Evolutionary conservation across 1,140 invertebrate genomes (phyloP), one percentile per base, ranked within the genome.

Genomic region (Bombus ignitus): DNA sequence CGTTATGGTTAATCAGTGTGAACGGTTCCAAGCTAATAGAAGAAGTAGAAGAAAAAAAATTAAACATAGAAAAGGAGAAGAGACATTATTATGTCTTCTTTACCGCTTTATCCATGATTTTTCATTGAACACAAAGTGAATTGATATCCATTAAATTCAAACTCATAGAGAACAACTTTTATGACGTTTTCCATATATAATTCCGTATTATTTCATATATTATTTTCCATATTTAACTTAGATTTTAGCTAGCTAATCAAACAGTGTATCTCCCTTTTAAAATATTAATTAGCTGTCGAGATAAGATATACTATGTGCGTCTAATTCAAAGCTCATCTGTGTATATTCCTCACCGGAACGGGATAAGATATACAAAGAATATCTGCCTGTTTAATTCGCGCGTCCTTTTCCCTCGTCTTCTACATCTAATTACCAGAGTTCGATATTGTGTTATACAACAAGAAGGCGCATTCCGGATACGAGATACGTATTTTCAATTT

Each of bases 401-500:
- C 28, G n/a, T 44, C n/a, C 28, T 8, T 44, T 28, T 44, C n/a
- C 37, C 25, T n/a, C 47, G 32, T 53, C 25, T 39, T 76, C 37
- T 47, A 28, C 47, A 37, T 79, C 75, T 71, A 44, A 84, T 84
- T 77, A 77, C 32, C 32, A 28, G 35, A 77, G 22, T 25, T 15
- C 62, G 1, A 53, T 25, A n/a, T 32, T 35, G 71, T 42, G 28
- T 62, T 76, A 74, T 71, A 59, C 66, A 62, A 47, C 53, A 10
- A 42, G 37, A 3, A 35, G 66, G 2, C 1, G 28, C 59, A 76
- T 53, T 72, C 70, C 44, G 39, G 76, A 3, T 25, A 4, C 15
- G 42, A 15, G n/a, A 39, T 66, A 39, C 44, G 35, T 71, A 62
- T 62, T 47, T 85, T 80, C 76, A 85, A 73, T 79, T 85, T 62